Percentiles rank a stretch among this genome's conserved stretches.
Evolutionary conservation across 2,888 invertebrate species (phyloP).

Genomic region (Diloba caeruleocephala): DNA sequence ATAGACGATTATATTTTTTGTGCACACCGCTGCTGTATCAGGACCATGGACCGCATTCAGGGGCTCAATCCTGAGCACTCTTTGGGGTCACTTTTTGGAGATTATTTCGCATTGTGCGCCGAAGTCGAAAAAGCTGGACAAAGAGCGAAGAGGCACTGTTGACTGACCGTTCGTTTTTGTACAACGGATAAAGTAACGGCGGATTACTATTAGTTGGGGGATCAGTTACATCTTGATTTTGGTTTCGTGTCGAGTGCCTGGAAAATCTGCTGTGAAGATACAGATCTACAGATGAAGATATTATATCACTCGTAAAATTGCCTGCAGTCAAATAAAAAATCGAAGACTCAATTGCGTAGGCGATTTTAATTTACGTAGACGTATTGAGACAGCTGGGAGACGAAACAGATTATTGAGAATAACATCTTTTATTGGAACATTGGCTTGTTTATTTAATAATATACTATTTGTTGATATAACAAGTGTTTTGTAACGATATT

Average conservation of each 20-base stretch:
- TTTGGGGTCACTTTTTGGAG: slow-evolving; percentile 89
- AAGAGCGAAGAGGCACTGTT: slow-evolving; percentile 75
- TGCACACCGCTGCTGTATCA: slow-evolving; percentile 64
- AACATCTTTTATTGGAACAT: neutral
- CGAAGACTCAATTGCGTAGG: slow-evolving; percentile 47
- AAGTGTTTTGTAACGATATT: neutral
- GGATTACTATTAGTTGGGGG: slow-evolving; percentile 63
- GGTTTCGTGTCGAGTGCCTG: slow-evolving; percentile 51
- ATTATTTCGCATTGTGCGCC: slow-evolving; percentile 81
- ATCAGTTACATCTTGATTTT: slow-evolving; percentile 69
- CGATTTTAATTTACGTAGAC: slow-evolving; percentile 21
- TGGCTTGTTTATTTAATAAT: neutral
- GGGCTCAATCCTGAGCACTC: slow-evolving; percentile 74
- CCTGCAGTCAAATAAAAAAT: slow-evolving; percentile 47
- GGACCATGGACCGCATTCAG: slow-evolving; percentile 69
- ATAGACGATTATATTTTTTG: slow-evolving; percentile 77
- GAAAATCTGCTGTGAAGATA: slow-evolving; percentile 61
- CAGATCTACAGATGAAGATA: slow-evolving; percentile 59
- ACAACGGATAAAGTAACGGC: slow-evolving; percentile 65
- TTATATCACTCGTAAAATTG: slow-evolving; percentile 77
- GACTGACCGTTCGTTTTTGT: slow-evolving; percentile 80
- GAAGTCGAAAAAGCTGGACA: slow-evolving; percentile 80
- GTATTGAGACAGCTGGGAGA: slow-evolving; percentile 18
- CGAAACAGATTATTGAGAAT: slow-evolving; percentile 1
- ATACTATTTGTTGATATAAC: neutral